A percentile compares a stretch with the other conserved stretches of the same genome.
Conservation (phyloP, 2,888 invertebrate genomes). For the Xanthia togata region DNA sequence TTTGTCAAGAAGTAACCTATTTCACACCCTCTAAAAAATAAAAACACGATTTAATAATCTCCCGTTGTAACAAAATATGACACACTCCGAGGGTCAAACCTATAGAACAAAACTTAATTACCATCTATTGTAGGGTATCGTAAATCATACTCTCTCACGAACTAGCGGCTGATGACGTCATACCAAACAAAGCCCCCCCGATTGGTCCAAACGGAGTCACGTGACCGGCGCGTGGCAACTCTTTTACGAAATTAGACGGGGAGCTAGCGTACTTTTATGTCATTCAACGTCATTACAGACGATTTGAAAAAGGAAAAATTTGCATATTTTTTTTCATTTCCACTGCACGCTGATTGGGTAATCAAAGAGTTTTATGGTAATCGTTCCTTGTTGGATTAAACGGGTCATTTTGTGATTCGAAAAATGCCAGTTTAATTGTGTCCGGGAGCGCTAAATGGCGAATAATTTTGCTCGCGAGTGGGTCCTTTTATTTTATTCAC, state of each 20-base stretch:
- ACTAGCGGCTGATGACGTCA: constrained; percentile 66
- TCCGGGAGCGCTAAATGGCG: constrained; percentile 47
- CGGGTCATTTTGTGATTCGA: constrained; percentile 52
- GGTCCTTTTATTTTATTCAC: constrained; percentile 36
- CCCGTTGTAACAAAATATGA: constrained; percentile 50
- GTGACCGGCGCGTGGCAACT: constrained; percentile 66
- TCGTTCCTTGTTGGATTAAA: constrained; percentile 56
- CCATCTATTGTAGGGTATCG: constrained; percentile 63
- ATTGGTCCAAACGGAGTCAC: constrained; percentile 67
- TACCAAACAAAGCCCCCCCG: constrained; percentile 54
- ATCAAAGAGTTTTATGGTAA: constrained; percentile 65
- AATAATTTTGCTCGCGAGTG: constrained; percentile 34
- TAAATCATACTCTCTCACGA: constrained; percentile 68
- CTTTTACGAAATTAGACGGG: constrained; percentile 64
- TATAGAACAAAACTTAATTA: constrained; percentile 63
- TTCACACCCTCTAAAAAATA: constrained; percentile 41
- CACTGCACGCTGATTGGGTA: constrained; percentile 54
- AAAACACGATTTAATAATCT: constrained; percentile 56
- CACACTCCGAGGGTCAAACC: constrained; percentile 52
- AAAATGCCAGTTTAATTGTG: constrained; percentile 58
- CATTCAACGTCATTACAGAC: constrained; percentile 36
- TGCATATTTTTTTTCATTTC: constrained; percentile 64
- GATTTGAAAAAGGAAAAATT: constrained; percentile 63
- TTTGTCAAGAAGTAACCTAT: background rate
- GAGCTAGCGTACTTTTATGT: constrained; percentile 38